Evolutionary conservation across 2,797 vertebrate genomes (phyloP), one percentile per base, ranked within the genome.

Genomic region (Pangasius larnaudii): DNA sequence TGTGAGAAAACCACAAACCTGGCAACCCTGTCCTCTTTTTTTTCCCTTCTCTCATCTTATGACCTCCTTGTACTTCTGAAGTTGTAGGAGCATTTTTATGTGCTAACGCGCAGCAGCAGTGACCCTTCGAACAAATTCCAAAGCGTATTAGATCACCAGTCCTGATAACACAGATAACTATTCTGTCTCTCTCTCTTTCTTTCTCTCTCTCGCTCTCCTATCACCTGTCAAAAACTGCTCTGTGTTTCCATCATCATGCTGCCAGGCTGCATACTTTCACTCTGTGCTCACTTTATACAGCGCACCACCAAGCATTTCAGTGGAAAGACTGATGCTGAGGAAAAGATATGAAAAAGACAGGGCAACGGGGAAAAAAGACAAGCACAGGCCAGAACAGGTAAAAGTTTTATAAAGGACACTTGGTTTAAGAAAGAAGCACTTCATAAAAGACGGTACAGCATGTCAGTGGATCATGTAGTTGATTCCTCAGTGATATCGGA

Each of bases 241-340:
- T 89, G 58, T n/a, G 79, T 91, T 94, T 93, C 92, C 93, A 89
- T 91, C 91, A 92, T 85, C 92, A 61, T 63, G 42, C 42, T 85
- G 69, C 63, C 84, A 59, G 71, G 53, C 89, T 85, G 53, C 90
- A 91, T 92, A 90, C 89, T 94, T 93, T 84, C 74, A 74, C 61
- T 75, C 85, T 90, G 89, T 86, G 91, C 90, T 91, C 92, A 91
- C 72, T 72, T 88, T 58, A 84, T 49, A 22, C 90, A 91, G 78
- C 88, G 36, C 79, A 56, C 4, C 5, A 27, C 10, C n/a, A 56
- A 59, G 39, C 7, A 22, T 30, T 67, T 39, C 39, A 75, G 36
- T 51, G 71, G 87, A 91, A 90, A 89, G 63, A 65, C 63, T 89
- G 87, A 89, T 86, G 81, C 59, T 65, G 53, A 77, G 63, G 65